Conservation (phyloP, 1,140 invertebrate species). For the Musca domestica region DNA sequence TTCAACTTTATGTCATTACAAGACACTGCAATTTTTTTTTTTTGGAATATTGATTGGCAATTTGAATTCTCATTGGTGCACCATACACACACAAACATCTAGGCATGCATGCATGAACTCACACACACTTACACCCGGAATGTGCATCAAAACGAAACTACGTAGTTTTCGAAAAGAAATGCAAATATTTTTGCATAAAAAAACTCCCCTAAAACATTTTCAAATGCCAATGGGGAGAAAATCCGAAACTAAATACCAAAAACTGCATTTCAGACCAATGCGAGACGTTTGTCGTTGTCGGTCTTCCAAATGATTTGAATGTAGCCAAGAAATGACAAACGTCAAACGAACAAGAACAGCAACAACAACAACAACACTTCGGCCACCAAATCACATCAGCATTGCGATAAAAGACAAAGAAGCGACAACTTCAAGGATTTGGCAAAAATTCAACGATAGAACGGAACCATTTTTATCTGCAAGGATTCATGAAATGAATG, state of each 20-base stretch:
- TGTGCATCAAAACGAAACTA: neutral
- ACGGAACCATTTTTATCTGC: constrained; percentile 20
- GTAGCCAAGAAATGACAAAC: no score
- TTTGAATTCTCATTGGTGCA: constrained; percentile 14
- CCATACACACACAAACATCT: neutral
- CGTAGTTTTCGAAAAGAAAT: no score
- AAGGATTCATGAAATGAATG: constrained; percentile 16
- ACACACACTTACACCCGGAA: neutral
- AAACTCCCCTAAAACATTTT: no score
- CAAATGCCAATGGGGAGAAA: no score
- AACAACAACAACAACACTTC: neutral
- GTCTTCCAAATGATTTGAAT: no score
- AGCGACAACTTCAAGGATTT: constrained; percentile 16
- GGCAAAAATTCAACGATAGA: constrained; percentile 21
- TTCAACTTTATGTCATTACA: neutral
- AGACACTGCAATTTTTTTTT: constrained; percentile 6
- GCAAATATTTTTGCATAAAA: no score
- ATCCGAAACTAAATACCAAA: no score
- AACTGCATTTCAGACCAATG: no score
- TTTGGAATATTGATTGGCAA: constrained; percentile 14
- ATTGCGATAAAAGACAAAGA: no score
- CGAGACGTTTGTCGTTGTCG: no score
- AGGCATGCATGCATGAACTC: neutral
- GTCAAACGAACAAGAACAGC: neutral
- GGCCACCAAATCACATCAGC: neutral